phyloP scores from a whole-genome alignment of 1,140 invertebrate species.

The Aphaenogaster floridana region DNA sequence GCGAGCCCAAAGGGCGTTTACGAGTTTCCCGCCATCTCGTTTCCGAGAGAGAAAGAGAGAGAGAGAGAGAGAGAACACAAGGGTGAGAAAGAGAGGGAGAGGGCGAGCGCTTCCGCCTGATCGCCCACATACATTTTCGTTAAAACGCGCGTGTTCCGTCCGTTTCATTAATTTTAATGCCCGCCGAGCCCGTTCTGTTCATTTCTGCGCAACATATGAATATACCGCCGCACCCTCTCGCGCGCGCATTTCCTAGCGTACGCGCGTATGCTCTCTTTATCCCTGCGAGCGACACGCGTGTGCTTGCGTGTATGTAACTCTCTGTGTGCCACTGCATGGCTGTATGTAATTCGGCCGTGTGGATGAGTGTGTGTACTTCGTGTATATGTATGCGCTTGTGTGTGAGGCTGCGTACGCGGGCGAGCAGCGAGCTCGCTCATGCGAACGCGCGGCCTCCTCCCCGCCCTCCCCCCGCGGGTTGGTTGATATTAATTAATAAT shows the following conservation, averaged over 20 bases:
- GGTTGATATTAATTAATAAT: constrained; percentile 86
- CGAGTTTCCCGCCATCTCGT: constrained; percentile 18
- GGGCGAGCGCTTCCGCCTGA: constrained; percentile 80
- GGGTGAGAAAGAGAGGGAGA: not conserved
- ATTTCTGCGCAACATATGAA: constrained; percentile 84
- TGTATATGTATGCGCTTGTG: not conserved
- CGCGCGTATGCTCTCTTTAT: constrained; percentile 59
- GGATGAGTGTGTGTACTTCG: not conserved
- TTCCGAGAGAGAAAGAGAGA: constrained; percentile 32
- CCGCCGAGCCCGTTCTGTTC: constrained; percentile 82
- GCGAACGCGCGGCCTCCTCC: constrained; percentile 75
- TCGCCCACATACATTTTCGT: constrained; percentile 83
- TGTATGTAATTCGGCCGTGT: not conserved
- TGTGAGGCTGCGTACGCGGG: constrained; percentile 64
- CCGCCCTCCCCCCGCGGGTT: constrained; percentile 66
- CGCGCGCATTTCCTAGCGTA: constrained; percentile 50
- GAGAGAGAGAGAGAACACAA: constrained; percentile 26
- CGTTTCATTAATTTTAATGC: constrained; percentile 86
- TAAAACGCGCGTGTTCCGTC: constrained; percentile 83
- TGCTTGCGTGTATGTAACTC: not conserved
- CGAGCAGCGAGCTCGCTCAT: constrained; percentile 75
- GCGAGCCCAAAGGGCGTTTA: constrained; percentile 38
- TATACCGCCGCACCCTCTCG: constrained; percentile 64
- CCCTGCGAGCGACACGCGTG: constrained; percentile 50
- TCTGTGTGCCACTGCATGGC: not conserved